These are phyloP conservation scores for Penaeus chinensis DNA, from an alignment of 1,140 invertebrate genomes.

Conservation along the genomic window DNA sequence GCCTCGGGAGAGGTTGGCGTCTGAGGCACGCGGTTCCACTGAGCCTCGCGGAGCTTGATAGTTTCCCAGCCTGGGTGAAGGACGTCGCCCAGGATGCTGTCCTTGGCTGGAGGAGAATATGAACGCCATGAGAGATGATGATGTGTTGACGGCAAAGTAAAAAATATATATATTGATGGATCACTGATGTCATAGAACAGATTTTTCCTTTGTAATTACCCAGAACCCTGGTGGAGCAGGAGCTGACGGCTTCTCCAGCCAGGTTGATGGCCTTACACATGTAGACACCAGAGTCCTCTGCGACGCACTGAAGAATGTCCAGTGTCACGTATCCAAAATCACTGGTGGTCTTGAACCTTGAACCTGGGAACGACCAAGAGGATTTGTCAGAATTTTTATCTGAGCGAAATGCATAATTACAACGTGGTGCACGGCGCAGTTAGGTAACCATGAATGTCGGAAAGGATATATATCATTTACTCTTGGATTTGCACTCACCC, in stretches of 20 bases:
- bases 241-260: conserved; percentile 90
- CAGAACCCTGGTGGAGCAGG: conserved; percentile 87
- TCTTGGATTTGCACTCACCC: conserved; percentile 72
- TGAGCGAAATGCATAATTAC: too few relatives aligned
- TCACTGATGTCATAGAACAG: background rate
- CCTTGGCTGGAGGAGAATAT: conserved; percentile 70
- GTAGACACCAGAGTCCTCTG: conserved; percentile 91
- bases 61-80: conserved; percentile 89
- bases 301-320: conserved; percentile 88
- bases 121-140: background rate
- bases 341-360: conserved; percentile 87
- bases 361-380: conserved; percentile 73
- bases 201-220: conserved; percentile 65
- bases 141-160: background rate
- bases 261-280: conserved; percentile 93
- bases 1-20: conserved; percentile 81
- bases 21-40: conserved; percentile 87
- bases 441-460: background rate
- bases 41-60: conserved; percentile 87
- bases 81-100: conserved; percentile 81
- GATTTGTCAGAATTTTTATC: conserved; percentile 54
- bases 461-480: background rate
- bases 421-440: too few relatives aligned
- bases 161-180: background rate
- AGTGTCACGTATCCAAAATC: conserved; percentile 95